Percentiles rank a stretch among this genome's conserved stretches.
Conservation (phyloP, 2,797 vertebrate species). For the Salmo trutta region DNA sequence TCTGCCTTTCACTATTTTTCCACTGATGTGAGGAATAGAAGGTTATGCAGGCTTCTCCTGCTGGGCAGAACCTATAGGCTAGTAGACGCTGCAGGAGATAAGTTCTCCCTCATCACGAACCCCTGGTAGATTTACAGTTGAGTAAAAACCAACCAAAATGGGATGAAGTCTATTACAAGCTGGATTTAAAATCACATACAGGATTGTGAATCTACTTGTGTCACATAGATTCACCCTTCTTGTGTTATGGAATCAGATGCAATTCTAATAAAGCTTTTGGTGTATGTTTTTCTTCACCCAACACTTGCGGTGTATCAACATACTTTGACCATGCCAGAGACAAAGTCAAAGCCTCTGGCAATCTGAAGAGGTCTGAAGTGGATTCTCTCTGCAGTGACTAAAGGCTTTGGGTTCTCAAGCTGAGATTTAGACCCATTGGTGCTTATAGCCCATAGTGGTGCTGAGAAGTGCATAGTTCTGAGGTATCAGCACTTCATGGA, state of each 20-base stretch:
- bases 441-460: background rate
- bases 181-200: background rate
- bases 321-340: background rate
- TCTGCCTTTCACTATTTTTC: background rate
- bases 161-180: background rate
- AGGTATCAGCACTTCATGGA: background rate
- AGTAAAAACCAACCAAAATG: background rate
- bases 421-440: background rate
- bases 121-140: background rate
- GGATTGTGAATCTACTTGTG: background rate
- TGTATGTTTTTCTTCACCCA: background rate
- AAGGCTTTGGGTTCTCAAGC: background rate
- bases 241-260: background rate
- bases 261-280: background rate
- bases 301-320: background rate
- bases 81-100: background rate
- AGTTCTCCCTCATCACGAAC: background rate
- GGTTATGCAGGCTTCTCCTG: background rate
- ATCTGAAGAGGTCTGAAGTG: constrained; percentile 1
- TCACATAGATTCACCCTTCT: background rate
- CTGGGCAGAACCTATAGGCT: background rate
- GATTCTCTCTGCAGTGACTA: background rate
- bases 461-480: background rate
- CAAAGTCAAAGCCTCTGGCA: background rate
- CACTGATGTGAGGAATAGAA: background rate